phyloP scores from a whole-genome alignment of 1,140 invertebrate genomes.

The Procambarus clarkii region DNA sequence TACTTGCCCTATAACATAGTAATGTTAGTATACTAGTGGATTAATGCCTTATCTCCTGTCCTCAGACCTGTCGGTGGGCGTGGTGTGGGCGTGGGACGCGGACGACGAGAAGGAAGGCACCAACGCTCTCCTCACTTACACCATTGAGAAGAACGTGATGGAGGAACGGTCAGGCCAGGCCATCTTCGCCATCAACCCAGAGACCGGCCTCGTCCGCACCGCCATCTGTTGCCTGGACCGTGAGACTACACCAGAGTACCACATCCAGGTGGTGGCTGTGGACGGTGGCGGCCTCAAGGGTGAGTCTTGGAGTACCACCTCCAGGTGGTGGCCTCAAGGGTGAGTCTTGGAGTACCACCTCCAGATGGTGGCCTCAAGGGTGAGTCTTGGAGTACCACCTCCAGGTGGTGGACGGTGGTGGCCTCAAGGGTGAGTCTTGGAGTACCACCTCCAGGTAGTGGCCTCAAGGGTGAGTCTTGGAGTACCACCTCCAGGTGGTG shows the following conservation, averaged over 20 bases:
- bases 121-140: constrained; percentile 30
- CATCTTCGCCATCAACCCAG: constrained; percentile 17
- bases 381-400: too few relatives aligned
- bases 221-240: constrained; percentile 25
- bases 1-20: too few relatives aligned
- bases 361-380: too few relatives aligned
- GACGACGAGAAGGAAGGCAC: constrained; percentile 34
- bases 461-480: too few relatives aligned
- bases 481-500: too few relatives aligned
- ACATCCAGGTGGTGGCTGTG: constrained; percentile 28
- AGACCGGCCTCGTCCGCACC: constrained; percentile 27
- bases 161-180: constrained; percentile 5
- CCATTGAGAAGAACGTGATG: constrained; percentile 19
- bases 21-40: too few relatives aligned
- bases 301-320: not conserved
- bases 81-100: constrained; percentile 33
- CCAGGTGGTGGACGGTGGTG: too few relatives aligned
- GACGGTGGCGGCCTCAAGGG: constrained; percentile 32
- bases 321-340: too few relatives aligned
- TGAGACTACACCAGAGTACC: constrained; percentile 37
- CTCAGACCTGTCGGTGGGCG: constrained; percentile 21
- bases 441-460: too few relatives aligned
- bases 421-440: too few relatives aligned
- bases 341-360: too few relatives aligned
- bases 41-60: not conserved